Conservation (phyloP, 2,888 invertebrate genomes). For the Caenorhabditis macrosperma region DNA sequence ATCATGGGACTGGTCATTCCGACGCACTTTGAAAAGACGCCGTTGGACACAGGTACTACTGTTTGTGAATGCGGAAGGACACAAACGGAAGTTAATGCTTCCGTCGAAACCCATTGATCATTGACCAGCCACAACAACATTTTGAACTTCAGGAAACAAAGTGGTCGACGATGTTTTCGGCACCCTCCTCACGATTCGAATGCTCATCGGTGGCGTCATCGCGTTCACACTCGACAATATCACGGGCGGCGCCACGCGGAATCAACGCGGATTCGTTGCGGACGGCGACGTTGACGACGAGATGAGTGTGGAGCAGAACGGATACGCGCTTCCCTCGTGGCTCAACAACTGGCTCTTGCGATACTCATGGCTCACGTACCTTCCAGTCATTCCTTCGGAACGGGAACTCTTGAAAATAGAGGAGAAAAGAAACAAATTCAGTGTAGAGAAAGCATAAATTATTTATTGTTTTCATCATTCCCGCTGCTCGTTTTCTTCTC, state of each 20-base stretch:
- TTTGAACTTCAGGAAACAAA: constrained; percentile 27
- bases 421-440: constrained; percentile 41
- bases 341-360: constrained; percentile 39
- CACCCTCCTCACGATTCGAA: constrained; percentile 74
- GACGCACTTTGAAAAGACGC: constrained; percentile 62
- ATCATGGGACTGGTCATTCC: constrained; percentile 72
- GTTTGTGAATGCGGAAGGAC: too few species aligned
- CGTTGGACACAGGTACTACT: constrained; percentile 62
- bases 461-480: neutral
- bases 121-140: neutral
- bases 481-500: too few species aligned
- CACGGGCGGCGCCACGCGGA: constrained; percentile 42
- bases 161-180: constrained; percentile 71
- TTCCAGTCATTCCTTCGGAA: constrained; percentile 42
- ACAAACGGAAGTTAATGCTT: too few species aligned
- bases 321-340: constrained; percentile 46
- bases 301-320: constrained; percentile 23
- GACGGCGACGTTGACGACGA: constrained; percentile 26
- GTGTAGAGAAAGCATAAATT: constrained; percentile 37
- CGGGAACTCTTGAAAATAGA: constrained; percentile 39
- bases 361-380: constrained; percentile 44
- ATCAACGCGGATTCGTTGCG: constrained; percentile 45
- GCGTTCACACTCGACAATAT: constrained; percentile 81
- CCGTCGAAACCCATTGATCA: too few species aligned
- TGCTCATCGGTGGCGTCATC: constrained; percentile 81